Evolutionary conservation across 2,888 invertebrate species (phyloP).

Genomic region (Xanthia togata): DNA sequence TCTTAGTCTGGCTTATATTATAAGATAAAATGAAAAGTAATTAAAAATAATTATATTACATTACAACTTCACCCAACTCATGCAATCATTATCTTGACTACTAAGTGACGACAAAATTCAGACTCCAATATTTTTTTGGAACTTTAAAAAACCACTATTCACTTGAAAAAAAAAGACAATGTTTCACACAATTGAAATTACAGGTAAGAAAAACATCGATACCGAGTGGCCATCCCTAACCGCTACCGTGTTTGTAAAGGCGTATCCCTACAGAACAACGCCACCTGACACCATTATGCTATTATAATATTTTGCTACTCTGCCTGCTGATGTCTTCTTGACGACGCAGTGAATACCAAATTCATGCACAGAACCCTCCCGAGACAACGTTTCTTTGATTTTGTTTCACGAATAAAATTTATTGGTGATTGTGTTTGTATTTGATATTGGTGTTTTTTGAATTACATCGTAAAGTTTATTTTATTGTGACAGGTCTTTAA

Average conservation of each 20-base stretch:
- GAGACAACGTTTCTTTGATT: conserved; percentile 74
- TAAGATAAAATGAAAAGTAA: background rate
- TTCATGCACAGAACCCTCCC: conserved; percentile 74
- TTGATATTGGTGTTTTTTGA: conserved; percentile 75
- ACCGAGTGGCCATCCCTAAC: conserved; percentile 59
- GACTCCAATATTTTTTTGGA: background rate
- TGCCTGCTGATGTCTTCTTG: conserved; percentile 88
- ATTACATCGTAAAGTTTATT: conserved; percentile 76
- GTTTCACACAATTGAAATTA: conserved; percentile 1
- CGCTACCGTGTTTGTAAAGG: conserved; percentile 69
- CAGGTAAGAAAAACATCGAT: conserved; percentile 35
- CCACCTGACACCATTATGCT: conserved; percentile 90
- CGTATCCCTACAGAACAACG: conserved; percentile 78
- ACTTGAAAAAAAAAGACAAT: background rate
- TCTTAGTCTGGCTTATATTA: too few relatives aligned
- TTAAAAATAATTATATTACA: background rate
- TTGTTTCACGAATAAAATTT: conserved; percentile 79
- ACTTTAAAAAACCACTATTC: background rate
- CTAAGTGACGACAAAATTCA: background rate
- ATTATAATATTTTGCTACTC: conserved; percentile 90
- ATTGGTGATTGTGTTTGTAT: conserved; percentile 83
- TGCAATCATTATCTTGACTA: background rate
- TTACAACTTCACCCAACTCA: background rate
- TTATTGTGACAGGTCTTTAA: conserved; percentile 66
- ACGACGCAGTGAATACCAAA: conserved; percentile 90